Conservation (phyloP, 2,113 vertebrate genomes). For the Phrynosoma blainvillii region DNA sequence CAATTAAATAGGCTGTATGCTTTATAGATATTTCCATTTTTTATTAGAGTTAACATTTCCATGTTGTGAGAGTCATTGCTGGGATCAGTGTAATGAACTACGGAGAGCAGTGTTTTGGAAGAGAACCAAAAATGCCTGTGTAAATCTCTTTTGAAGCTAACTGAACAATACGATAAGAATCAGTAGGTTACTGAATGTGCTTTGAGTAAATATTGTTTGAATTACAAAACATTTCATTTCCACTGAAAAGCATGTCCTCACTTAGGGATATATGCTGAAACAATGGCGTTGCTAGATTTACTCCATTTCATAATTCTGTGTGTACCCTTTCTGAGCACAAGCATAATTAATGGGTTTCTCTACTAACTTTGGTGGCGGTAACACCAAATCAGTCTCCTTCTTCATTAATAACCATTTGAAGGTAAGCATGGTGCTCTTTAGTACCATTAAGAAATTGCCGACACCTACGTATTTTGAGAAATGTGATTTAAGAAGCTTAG, state of each 20-base stretch:
- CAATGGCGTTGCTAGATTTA: neutral
- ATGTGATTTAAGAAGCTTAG: neutral
- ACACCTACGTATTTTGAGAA: neutral
- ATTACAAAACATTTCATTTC: neutral
- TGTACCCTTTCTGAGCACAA: neutral
- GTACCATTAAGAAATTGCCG: no score
- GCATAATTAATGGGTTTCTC: neutral
- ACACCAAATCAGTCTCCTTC: neutral
- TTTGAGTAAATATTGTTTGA: neutral
- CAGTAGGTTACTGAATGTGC: neutral
- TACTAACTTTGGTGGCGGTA: neutral
- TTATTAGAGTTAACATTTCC: neutral
- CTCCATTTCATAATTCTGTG: neutral
- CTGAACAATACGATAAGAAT: neutral
- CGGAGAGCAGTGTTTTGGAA: neutral
- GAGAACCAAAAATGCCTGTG: neutral
- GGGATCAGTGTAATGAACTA: neutral
- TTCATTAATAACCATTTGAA: neutral
- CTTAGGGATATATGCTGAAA: neutral
- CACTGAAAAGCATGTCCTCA: neutral
- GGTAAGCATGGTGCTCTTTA: neutral
- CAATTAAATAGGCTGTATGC: neutral
- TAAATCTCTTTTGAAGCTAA: neutral
- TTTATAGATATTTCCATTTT: constrained; percentile 12
- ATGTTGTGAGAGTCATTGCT: constrained; percentile 1